Conservation (phyloP, 1,140 invertebrate genomes). For the Kradibia gibbosae region DNA sequence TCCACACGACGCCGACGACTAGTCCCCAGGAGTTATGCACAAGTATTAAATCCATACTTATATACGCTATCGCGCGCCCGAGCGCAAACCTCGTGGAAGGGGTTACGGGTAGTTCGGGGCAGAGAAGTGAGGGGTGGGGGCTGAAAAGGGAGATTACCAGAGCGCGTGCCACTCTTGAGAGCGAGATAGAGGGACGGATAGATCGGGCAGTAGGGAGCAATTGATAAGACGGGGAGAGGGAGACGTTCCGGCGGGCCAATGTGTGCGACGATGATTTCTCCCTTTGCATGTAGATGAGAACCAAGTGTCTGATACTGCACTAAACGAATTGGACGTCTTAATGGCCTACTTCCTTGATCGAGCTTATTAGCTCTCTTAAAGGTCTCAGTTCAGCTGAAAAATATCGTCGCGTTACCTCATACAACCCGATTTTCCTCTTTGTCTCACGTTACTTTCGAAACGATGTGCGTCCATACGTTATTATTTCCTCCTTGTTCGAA, state of each 20-base stretch:
- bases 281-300: neutral
- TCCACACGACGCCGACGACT: neutral
- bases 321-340: conserved; percentile 3
- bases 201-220: neutral
- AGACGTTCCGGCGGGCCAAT: neutral
- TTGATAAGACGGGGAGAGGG: neutral
- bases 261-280: conserved; percentile 4
- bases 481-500: neutral
- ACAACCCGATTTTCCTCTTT: neutral
- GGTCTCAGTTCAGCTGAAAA: neutral
- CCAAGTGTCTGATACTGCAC: neutral
- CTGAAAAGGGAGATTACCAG: neutral
- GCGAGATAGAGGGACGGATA: neutral
- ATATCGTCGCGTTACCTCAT: neutral
- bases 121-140: neutral
- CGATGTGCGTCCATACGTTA: too few relatives aligned
- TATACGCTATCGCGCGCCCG: neutral
- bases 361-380: neutral
- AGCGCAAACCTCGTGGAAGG: neutral
- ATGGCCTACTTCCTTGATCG: conserved; percentile 32
- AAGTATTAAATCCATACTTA: too few relatives aligned
- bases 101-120: too few relatives aligned
- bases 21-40: conserved; percentile 11
- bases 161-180: neutral
- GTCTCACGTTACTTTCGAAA: neutral